Evolutionary conservation across 2,888 invertebrate genomes (phyloP), one percentile per base, ranked within the genome.

Genomic region (Melikaiella ostensackeni): DNA sequence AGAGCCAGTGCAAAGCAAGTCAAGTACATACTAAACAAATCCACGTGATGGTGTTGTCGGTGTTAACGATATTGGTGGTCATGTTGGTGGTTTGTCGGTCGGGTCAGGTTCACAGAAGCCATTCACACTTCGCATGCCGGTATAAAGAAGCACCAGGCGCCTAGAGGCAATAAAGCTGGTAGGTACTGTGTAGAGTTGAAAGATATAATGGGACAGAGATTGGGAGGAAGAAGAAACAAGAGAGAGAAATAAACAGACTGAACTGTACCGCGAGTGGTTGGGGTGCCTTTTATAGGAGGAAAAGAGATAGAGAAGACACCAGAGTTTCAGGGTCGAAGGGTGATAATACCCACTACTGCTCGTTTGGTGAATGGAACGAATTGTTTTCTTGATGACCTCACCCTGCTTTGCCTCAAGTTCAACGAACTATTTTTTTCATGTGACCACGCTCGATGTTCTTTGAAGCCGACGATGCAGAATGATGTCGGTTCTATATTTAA

Each of bases 51-150:
- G 78, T 82, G 76, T 63, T 77, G 78, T 80, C 77, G 80, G 79
- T 75, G 78, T 50, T 50, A 50, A 50, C n/a, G 50, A n/a, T 50
- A 50, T 75, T 75, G 74, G 70, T 78, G 80, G 66, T 76, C 55
- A 74, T 75, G 66, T 55, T 79, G 75, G 78, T 74, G 79, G 83
- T 80, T 84, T 77, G 83, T 79, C 79, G 82, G 83, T 80, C 82
- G 82, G 85, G 86, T 87, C 86, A 88, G 85, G 86, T 86, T 87
- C 87, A 86, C 84, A 76, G 82, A 85, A 89, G 86, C 86, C 87
- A 87, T 66, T 38, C 66, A 35, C 38, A 38, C 38, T 66, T n/a
- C 21, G 63, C 66, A 57, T 75, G 50, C 27, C 57, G 78, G 75
- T 74, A 74, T 46, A 62, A 55, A 57, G 70, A 61, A 74, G 42